These are phyloP conservation scores for Macroglossus sobrinus DNA, from an alignment of 2,113 vertebrate genomes.

Conservation along the genomic window DNA sequence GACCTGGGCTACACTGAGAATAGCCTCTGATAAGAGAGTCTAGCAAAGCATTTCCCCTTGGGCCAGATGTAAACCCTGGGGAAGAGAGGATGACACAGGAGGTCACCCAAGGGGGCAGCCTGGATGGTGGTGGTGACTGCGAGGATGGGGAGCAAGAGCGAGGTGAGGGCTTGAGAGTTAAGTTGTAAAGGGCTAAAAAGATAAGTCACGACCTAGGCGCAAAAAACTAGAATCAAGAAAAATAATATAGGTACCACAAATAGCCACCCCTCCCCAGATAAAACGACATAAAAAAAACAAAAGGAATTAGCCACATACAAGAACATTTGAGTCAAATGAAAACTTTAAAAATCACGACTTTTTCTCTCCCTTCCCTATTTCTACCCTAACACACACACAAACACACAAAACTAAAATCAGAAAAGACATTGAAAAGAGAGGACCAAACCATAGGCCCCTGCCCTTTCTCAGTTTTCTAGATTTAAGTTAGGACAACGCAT, in stretches of 20 bases:
- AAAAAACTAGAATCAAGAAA: not conserved
- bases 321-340: not conserved
- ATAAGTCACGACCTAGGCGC: not conserved
- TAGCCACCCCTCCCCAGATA: not conserved
- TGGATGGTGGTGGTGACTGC: not conserved
- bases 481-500: not conserved
- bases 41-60: not conserved
- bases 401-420: not conserved
- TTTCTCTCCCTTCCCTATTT: not conserved
- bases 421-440: not conserved
- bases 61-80: not conserved
- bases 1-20: not conserved
- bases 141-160: too few relatives aligned
- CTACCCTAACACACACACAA: not conserved
- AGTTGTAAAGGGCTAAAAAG: not conserved
- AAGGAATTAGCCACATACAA: not conserved
- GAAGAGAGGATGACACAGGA: not conserved
- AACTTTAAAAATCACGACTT: not conserved
- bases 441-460: rapidly evolving
- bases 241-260: not conserved
- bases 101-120: too few relatives aligned
- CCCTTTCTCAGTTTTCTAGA: not conserved
- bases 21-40: not conserved
- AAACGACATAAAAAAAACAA: not conserved
- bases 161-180: not conserved